A percentile compares a stretch with the other conserved stretches of the same genome.
These are phyloP conservation scores for Marmota monax DNA, from an alignment of 2,113 vertebrate genomes.

Conservation along the genomic window DNA sequence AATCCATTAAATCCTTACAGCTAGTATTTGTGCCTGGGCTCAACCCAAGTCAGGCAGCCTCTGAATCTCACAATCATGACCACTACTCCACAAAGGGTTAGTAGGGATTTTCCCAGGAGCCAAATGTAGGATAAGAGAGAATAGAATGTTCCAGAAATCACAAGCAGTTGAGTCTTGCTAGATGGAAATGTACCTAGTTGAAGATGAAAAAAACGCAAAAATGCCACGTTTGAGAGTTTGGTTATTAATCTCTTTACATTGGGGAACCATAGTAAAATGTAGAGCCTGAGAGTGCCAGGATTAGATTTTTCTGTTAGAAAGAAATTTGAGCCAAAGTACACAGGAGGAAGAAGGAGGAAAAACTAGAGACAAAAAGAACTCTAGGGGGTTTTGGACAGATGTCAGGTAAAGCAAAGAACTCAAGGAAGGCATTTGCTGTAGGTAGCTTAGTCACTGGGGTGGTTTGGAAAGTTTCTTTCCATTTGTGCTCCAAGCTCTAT, in stretches of 20 bases:
- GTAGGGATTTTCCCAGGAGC: not conserved
- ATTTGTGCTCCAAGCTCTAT: not conserved
- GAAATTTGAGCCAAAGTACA: not conserved
- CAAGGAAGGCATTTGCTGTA: not conserved
- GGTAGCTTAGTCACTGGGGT: not conserved
- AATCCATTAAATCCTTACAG: not conserved
- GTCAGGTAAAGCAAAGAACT: not conserved
- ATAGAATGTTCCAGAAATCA: not conserved
- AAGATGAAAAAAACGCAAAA: not conserved
- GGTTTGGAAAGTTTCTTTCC: not conserved
- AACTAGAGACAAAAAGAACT: not conserved
- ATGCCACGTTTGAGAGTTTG: not conserved
- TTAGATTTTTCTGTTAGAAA: not conserved
- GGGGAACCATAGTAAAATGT: not conserved
- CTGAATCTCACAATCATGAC: not conserved
- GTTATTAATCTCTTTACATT: not conserved
- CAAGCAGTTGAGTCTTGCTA: not conserved
- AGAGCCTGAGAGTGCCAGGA: not conserved
- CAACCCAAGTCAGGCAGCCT: not conserved
- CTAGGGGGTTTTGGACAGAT: not conserved
- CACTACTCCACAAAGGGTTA: not conserved
- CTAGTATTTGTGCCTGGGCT: not conserved
- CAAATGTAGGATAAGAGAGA: not conserved
- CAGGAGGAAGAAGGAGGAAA: not conserved
- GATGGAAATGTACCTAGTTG: not conserved